Percentiles rank a stretch among this genome's conserved stretches.
These are phyloP conservation scores for Crambe crambe DNA, from an alignment of 37 sponge, comb jelly and placozoan genomes.

Conservation along the genomic window DNA sequence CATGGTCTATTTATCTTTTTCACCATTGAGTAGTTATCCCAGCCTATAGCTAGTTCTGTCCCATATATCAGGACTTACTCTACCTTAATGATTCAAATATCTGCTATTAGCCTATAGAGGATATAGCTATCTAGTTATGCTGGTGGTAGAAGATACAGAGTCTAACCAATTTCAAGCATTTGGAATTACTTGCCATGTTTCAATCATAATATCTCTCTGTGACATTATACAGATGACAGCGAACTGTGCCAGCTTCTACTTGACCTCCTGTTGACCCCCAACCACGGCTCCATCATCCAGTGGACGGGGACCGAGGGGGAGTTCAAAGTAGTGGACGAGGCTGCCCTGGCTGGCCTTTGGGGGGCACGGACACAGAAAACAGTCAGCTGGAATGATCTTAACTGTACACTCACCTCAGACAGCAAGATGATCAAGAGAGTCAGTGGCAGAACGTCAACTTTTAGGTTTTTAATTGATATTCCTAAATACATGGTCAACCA, in stretches of 20 bases:
- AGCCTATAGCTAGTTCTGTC: too few species aligned
- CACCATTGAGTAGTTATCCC: too few species aligned
- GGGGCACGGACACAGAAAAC: slow-evolving; percentile 56
- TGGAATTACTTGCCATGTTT: too few species aligned
- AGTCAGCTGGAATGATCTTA: neutral
- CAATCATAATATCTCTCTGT: too few species aligned
- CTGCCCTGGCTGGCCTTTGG: slow-evolving; percentile 63
- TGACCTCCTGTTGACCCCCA: slow-evolving; percentile 58
- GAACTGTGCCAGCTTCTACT: slow-evolving; percentile 78
- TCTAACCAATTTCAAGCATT: too few species aligned
- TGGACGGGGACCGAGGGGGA: slow-evolving; percentile 71
- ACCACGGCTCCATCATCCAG: slow-evolving; percentile 44
- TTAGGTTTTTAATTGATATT: slow-evolving; percentile 45
- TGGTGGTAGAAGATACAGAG: too few species aligned
- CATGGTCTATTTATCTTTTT: too few species aligned
- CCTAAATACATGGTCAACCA: slow-evolving; percentile 21
- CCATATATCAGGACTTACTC: too few species aligned
- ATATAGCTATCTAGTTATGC: too few species aligned
- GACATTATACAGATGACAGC: too few species aligned
- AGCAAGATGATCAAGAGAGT: slow-evolving; percentile 72
- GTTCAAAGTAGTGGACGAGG: slow-evolving; percentile 51
- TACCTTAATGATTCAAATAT: too few species aligned
- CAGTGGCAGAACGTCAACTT: slow-evolving; percentile 51
- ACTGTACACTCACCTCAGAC: slow-evolving; percentile 40
- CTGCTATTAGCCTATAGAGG: too few species aligned